These are phyloP conservation scores for Machimus rusticus DNA, from an alignment of 2,888 invertebrate genomes.

Conservation along the genomic window DNA sequence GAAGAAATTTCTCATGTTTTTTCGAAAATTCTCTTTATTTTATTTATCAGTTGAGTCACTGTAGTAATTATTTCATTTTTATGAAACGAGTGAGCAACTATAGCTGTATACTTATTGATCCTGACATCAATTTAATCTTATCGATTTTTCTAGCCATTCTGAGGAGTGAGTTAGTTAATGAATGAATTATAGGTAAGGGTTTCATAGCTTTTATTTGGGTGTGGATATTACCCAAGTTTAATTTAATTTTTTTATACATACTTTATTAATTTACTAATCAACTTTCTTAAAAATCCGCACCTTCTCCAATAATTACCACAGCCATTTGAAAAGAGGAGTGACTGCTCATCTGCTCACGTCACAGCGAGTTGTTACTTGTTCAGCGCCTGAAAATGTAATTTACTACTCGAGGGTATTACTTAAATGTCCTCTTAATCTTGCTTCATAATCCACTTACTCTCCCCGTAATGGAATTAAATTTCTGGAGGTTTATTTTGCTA, in stretches of 20 bases:
- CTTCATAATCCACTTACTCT: background rate
- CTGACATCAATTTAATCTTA: no score
- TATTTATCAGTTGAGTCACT: no score
- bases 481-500: background rate
- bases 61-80: no score
- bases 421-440: background rate
- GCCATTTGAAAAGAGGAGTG: background rate
- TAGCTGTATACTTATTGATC: no score
- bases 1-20: no score
- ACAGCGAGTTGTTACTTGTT: background rate
- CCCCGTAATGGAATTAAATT: slow-evolving; percentile 18
- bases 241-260: background rate
- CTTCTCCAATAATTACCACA: background rate
- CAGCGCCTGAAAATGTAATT: background rate
- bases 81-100: no score
- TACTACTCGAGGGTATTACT: background rate
- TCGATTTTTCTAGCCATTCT: no score
- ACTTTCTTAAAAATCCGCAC: background rate
- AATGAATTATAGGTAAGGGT: no score
- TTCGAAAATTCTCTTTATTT: no score
- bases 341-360: background rate
- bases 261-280: background rate
- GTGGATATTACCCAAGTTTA: background rate
- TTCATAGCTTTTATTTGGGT: background rate
- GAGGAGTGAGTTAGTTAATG: background rate